A percentile compares a stretch with the other conserved stretches of the same genome.
phyloP scores from a whole-genome alignment of 2,113 vertebrate genomes.

The Amphiprion percula region DNA sequence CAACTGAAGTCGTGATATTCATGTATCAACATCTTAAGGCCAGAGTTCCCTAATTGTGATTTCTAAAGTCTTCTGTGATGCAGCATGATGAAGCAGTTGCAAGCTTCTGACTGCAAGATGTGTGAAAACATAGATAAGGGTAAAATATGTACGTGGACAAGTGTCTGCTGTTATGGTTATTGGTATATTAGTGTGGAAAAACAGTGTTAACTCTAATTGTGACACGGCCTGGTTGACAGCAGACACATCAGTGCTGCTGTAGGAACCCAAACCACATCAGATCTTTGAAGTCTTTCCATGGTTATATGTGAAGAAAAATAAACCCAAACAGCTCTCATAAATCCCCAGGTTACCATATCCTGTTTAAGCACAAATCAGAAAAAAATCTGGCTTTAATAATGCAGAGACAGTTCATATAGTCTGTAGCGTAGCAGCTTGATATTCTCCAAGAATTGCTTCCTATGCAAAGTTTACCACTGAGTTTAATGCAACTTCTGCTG shows the following conservation, averaged over 20 bases:
- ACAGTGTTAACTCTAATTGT: no score
- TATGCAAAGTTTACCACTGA: conserved; percentile 24
- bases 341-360: conserved; percentile 58
- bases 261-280: conserved; percentile 20
- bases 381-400: conserved; percentile 45
- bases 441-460: conserved; percentile 20
- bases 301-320: background rate
- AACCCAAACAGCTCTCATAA: conserved; percentile 25
- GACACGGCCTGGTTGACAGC: background rate
- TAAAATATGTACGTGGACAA: background rate
- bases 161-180: no score
- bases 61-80: background rate
- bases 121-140: background rate
- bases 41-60: background rate
- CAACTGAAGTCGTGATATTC: background rate
- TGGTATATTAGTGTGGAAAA: background rate
- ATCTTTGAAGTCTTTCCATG: conserved; percentile 47
- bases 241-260: conserved; percentile 5
- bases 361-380: conserved; percentile 27
- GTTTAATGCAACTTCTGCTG: conserved; percentile 22
- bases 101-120: conserved; percentile 24
- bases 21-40: background rate
- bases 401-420: conserved; percentile 4
- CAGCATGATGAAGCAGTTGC: background rate
- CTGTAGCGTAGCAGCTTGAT: conserved; percentile 23